Percentiles rank a stretch among this genome's conserved stretches.
Evolutionary conservation across 1,140 invertebrate genomes (phyloP).

Genomic region (Aporrectodea caliginosa): DNA sequence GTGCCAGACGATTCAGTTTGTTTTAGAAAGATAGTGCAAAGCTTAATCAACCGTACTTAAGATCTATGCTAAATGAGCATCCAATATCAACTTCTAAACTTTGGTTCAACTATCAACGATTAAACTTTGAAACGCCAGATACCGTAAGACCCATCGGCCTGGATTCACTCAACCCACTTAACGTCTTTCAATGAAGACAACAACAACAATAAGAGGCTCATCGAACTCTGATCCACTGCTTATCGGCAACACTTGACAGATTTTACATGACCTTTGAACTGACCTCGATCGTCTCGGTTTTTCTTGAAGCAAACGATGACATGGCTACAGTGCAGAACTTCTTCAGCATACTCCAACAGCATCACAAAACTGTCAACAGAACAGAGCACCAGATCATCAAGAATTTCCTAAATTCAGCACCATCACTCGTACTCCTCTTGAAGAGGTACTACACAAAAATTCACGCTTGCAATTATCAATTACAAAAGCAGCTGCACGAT

Average conservation of each 20-base stretch:
- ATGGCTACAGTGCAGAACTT: constrained; percentile 76
- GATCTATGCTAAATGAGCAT: no score
- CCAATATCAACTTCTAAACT: not conserved
- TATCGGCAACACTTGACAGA: not conserved
- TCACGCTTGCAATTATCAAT: no score
- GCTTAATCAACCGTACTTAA: no score
- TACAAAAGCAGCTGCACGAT: no score
- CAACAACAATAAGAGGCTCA: not conserved
- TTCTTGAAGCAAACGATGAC: constrained; percentile 79
- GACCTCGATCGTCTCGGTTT: constrained; percentile 74
- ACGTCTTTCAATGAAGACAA: not conserved
- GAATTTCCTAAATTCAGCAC: no score
- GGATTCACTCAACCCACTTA: not conserved
- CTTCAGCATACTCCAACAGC: constrained; percentile 91
- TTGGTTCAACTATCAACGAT: not conserved
- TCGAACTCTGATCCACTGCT: not conserved
- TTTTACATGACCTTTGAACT: constrained; percentile 20
- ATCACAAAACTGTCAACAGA: constrained; percentile 68
- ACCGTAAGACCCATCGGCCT: not conserved
- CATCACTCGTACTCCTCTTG: no score
- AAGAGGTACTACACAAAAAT: no score
- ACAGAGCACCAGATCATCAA: no score
- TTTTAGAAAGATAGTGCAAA: no score
- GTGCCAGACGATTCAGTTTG: no score
- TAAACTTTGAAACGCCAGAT: not conserved